Evolutionary conservation across 2,888 invertebrate species (phyloP).

Genomic region (Phortica magna): DNA sequence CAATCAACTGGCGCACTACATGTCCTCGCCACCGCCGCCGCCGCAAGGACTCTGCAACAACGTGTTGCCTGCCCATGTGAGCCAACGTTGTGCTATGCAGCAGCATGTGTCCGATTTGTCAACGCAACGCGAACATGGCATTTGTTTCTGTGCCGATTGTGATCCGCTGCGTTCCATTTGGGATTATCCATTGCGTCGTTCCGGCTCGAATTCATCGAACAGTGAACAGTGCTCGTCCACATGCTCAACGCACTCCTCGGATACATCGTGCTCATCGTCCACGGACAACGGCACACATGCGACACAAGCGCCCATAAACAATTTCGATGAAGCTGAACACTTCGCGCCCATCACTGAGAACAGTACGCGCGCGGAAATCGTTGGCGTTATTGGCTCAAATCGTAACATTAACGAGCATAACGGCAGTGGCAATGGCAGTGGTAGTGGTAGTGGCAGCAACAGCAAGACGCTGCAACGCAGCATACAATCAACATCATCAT

Average conservation of each 20-base stretch:
- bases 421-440: conserved; percentile 32
- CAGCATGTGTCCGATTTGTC: conserved; percentile 32
- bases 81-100: no score
- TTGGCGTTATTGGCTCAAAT: conserved; percentile 76
- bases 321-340: conserved; percentile 60
- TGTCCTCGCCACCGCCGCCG: background rate
- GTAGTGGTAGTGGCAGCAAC: conserved; percentile 34
- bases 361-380: conserved; percentile 71
- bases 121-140: conserved; percentile 66
- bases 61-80: conserved; percentile 35
- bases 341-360: conserved; percentile 68
- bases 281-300: no score
- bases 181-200: conserved; percentile 77
- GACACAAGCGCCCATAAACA: conserved; percentile 35
- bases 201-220: conserved; percentile 75
- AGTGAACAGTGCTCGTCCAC: conserved; percentile 60
- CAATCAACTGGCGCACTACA: background rate
- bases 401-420: conserved; percentile 50
- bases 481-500: conserved; percentile 29
- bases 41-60: background rate
- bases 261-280: conserved; percentile 59
- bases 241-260: conserved; percentile 60
- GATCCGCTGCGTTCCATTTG: conserved; percentile 77
- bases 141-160: conserved; percentile 72
- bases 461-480: conserved; percentile 23